Evolutionary conservation across 2,113 vertebrate species (phyloP), one percentile per base, ranked within the genome.

Genomic region (Rhabdornis inornatus): DNA sequence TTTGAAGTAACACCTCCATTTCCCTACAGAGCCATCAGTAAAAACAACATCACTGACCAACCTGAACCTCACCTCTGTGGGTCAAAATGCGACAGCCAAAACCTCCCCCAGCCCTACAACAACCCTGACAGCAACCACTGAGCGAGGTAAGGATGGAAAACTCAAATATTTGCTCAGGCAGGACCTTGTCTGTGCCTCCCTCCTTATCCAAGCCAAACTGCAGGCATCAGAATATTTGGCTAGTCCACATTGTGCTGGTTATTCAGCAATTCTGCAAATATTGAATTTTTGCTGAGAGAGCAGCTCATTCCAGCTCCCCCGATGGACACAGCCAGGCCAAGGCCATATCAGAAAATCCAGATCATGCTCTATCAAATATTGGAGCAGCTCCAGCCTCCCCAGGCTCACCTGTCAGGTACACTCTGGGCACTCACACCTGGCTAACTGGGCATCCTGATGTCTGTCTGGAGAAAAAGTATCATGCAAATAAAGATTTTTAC

Each of bases 1-100:
- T 61, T 21, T 77, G 19, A 70, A 42, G 6, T 90, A 71, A 93
- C 4, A 0, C 30, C 40, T 3, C 11, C 3, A 45, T 93, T 77
- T 56, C 69, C 35, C 60, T 11, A 5, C 96, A 97, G 96, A 89
- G 42, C 47, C 68, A 7, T 30, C 76, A 13, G 52, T 63, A 70
- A 83, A 83, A 42, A 5, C 89, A 47, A 11, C 42, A 44, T 1
- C 75, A 37, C 8, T 5, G 5, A 10, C 33, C 2, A 1, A 20
- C 27, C 27, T 13, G 17, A 78, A 22, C 17, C 21, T 63, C 83
- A 78, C 33, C 64, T 47, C 79, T 6, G 27, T 27, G 64, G 42
- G 22, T 76, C 76, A 33, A 42, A 25, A 39, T 2, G 22, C 86
- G 8, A 8, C 83, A 83, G 56, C 15, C 71, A 92, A 50, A 25